Percentiles rank a stretch among this genome's conserved stretches.
These are phyloP conservation scores for Aphelenchoides besseyi DNA, from an alignment of 1,140 invertebrate genomes.

Conservation along the genomic window DNA sequence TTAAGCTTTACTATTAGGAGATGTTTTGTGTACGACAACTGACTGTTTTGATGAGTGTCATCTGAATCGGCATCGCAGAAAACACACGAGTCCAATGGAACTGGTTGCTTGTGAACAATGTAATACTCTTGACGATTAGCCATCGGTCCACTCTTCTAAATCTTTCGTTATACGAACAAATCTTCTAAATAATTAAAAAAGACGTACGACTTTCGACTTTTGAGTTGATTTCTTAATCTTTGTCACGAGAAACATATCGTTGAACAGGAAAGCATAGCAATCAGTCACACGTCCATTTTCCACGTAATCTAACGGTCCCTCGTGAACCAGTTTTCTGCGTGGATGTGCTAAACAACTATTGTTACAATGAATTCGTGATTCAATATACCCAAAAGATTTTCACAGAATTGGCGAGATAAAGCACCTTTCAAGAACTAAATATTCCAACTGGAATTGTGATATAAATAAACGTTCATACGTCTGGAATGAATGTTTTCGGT, in stretches of 20 bases:
- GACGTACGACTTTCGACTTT: slow-evolving; percentile 63
- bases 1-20: slow-evolving; percentile 24
- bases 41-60: slow-evolving; percentile 64
- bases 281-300: slow-evolving; percentile 68
- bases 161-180: neutral
- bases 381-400: slow-evolving; percentile 71
- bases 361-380: too few species aligned
- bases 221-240: slow-evolving; percentile 69
- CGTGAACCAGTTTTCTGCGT: slow-evolving; percentile 68
- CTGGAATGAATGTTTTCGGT: slow-evolving; percentile 70
- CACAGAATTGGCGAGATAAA: slow-evolving; percentile 71
- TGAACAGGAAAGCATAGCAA: slow-evolving; percentile 72
- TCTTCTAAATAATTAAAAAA: slow-evolving; percentile 15
- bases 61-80: slow-evolving; percentile 70
- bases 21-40: neutral
- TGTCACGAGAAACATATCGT: slow-evolving; percentile 73
- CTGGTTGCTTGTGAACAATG: slow-evolving; percentile 71
- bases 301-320: slow-evolving; percentile 69
- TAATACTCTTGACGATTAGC: slow-evolving; percentile 63
- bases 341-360: too few species aligned
- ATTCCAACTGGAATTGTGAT: slow-evolving; percentile 20
- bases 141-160: slow-evolving; percentile 22
- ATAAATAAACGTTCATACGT: slow-evolving; percentile 63
- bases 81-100: slow-evolving; percentile 71
- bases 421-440: slow-evolving; percentile 67